Conservation (phyloP, 2,797 vertebrate genomes). For the Gadopsis bispinosus region DNA sequence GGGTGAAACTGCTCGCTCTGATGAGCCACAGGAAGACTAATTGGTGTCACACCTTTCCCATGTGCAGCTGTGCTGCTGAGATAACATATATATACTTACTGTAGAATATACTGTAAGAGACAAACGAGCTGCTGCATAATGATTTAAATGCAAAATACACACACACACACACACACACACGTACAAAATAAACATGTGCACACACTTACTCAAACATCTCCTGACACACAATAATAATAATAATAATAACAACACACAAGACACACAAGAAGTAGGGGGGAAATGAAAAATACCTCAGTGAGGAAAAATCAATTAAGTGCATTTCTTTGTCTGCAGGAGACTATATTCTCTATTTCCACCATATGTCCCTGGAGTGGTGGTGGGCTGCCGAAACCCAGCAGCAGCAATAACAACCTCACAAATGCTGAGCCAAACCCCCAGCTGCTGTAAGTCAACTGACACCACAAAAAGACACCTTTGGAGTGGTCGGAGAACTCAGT, state of each 20-base stretch:
- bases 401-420: constrained; percentile 46
- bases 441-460: constrained; percentile 38
- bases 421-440: constrained; percentile 51
- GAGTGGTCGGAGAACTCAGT: constrained; percentile 22
- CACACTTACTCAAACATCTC: constrained; percentile 37
- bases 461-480: constrained; percentile 35
- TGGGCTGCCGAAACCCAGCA: constrained; percentile 30
- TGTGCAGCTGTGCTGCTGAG: constrained; percentile 53
- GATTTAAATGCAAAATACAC: constrained; percentile 50
- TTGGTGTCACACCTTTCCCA: constrained; percentile 63
- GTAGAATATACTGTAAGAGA: constrained; percentile 26
- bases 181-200: constrained; percentile 14
- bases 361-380: constrained; percentile 34
- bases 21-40: constrained; percentile 69
- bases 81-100: constrained; percentile 61
- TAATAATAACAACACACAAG: too few species aligned
- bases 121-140: constrained; percentile 14
- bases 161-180: neutral
- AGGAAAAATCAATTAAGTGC: constrained; percentile 65
- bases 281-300: constrained; percentile 41
- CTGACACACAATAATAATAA: neutral
- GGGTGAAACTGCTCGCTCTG: constrained; percentile 53
- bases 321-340: constrained; percentile 61
- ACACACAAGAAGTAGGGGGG: neutral
- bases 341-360: constrained; percentile 45